Evolutionary conservation across 2,888 invertebrate species (phyloP).

Genomic region (Pyrrhia umbra): DNA sequence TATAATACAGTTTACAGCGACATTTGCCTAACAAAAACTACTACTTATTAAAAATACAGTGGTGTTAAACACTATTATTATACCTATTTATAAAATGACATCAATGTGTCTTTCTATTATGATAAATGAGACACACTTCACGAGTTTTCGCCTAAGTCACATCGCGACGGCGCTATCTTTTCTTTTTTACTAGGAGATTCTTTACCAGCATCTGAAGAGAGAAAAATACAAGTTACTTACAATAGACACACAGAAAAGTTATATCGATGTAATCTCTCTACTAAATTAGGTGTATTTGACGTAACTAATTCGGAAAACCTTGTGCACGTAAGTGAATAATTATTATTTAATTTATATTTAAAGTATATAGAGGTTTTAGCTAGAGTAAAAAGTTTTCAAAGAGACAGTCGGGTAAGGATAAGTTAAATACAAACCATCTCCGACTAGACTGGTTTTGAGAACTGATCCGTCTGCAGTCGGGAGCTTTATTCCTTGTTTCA

Average conservation of each 20-base stretch:
- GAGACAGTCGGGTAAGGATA: too few species aligned
- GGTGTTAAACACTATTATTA: slow-evolving; percentile 49
- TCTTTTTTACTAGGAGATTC: slow-evolving; percentile 74
- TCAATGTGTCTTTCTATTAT: slow-evolving; percentile 7
- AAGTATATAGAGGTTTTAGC: too few species aligned
- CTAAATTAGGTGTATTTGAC: too few species aligned
- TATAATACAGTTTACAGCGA: slow-evolving; percentile 28
- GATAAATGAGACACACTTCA: slow-evolving; percentile 41
- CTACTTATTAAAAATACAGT: slow-evolving; percentile 41
- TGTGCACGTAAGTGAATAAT: too few species aligned
- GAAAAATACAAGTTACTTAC: not conserved
- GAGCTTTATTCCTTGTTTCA: slow-evolving; percentile 86
- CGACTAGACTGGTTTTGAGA: slow-evolving; percentile 72
- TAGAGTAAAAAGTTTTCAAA: not conserved
- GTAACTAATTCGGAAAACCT: too few species aligned
- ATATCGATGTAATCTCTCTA: too few species aligned
- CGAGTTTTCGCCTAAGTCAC: slow-evolving; percentile 72
- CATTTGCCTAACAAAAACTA: slow-evolving; percentile 44
- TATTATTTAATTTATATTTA: too few species aligned
- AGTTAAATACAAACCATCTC: slow-evolving; percentile 68
- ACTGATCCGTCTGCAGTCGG: slow-evolving; percentile 73
- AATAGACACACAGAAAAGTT: too few species aligned
- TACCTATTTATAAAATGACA: slow-evolving; percentile 43
- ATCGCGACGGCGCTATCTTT: slow-evolving; percentile 72
- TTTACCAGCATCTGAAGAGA: slow-evolving; percentile 67